These are phyloP conservation scores for Rotaria magnacalcarata DNA, from an alignment of 2,888 invertebrate species.

Conservation along the genomic window DNA sequence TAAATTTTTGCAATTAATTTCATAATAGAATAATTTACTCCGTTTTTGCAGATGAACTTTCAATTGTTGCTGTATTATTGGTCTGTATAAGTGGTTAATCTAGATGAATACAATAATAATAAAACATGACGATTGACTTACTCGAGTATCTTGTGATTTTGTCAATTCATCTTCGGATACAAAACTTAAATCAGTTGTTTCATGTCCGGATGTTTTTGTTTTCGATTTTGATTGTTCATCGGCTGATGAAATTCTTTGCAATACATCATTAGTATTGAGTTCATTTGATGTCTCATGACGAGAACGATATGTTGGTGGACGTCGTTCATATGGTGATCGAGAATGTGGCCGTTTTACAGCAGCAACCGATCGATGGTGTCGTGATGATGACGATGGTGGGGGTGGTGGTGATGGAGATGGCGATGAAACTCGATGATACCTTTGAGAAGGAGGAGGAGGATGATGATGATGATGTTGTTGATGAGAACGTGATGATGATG, in stretches of 20 bases:
- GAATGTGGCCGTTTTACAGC: neutral
- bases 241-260: neutral
- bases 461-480: neutral
- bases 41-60: neutral
- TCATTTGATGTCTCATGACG: neutral
- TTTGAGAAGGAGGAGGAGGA: neutral
- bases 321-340: neutral
- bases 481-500: neutral
- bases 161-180: neutral
- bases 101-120: neutral
- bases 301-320: neutral
- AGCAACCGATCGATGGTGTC: neutral
- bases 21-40: neutral
- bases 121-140: neutral
- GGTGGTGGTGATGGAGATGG: neutral
- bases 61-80: neutral
- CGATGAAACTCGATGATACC: neutral
- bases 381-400: neutral
- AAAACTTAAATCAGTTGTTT: neutral
- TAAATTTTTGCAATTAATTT: neutral
- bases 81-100: neutral
- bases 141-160: neutral
- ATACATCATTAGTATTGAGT: neutral
- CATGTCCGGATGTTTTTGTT: neutral
- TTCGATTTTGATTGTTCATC: neutral